Conservation (phyloP, 2,888 invertebrate genomes). For the Eudasyphora cyanicolor region DNA sequence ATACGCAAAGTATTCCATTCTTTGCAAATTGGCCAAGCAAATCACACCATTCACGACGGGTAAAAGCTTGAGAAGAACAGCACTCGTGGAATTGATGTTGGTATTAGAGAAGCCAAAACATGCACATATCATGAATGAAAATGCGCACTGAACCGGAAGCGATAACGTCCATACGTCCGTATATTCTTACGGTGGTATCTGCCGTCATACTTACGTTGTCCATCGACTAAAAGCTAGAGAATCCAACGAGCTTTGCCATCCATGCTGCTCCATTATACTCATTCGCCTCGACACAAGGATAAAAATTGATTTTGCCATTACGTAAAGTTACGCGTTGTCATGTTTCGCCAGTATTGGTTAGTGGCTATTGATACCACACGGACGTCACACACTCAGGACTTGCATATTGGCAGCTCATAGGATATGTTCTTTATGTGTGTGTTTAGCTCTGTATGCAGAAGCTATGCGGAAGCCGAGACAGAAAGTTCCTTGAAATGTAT, state of each 20-base stretch:
- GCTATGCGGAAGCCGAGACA: background rate
- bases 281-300: constrained; percentile 2
- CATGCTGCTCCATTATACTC: background rate
- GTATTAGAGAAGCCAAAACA: constrained; percentile 5
- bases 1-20: too few species aligned
- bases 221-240: background rate
- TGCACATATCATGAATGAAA: constrained; percentile 25
- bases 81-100: background rate
- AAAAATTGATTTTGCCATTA: constrained; percentile 54
- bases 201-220: background rate
- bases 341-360: constrained; percentile 37
- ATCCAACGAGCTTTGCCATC: background rate
- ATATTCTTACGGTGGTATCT: background rate
- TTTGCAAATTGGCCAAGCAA: too few species aligned
- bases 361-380: constrained; percentile 6
- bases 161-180: constrained; percentile 13
- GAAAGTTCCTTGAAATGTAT: constrained; percentile 13
- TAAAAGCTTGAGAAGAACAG: background rate
- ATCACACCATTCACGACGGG: background rate
- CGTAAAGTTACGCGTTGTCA: constrained; percentile 48
- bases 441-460: background rate
- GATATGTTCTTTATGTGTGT: background rate
- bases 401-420: background rate
- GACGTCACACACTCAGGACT: background rate
- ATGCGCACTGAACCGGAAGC: constrained; percentile 37